Evolutionary conservation across 2,113 vertebrate genomes (phyloP), one percentile per base, ranked within the genome.

Genomic region (Anolis sagrei): DNA sequence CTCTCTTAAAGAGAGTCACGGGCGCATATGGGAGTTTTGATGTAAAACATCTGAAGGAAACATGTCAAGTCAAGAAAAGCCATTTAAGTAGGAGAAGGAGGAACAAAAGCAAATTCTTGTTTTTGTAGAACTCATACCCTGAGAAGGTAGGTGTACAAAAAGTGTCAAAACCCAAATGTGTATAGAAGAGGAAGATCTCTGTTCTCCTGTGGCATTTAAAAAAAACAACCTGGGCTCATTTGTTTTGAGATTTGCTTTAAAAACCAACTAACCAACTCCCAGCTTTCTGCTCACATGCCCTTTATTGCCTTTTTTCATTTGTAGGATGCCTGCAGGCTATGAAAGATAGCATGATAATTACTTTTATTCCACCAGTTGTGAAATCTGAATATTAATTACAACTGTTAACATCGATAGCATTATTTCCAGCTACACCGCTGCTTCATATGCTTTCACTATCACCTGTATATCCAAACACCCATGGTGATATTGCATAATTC

Each of bases 351-450:
- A 32, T 66, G 54, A 62, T 70, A 87, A 73, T 73, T 76, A 72
- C 32, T 70, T 70, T 83, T 64, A 77, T 64, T 73, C 39, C 39
- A 78, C 36, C 73, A 66, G 39, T 21, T 87, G 81, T 68, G 1
- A 73, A 83, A 73, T 44, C 75, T 54, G 48, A 82, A 77, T 81
- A 81, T 86, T 87, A 78, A 87, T 87, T 82, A 87, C 64, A 32
- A 48, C n/a, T 70, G 68, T 48, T 78, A 87, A 79, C 66, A 78
- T 44, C 11, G n/a, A 51, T 36, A 83, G 68, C 25, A 51, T 49
- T 61, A 66, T 14, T 64, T 77, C 21, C 36, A 49, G 29, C 32
- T 73, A 72, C 39, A 16, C n/a, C 73, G 54, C 19, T 11, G 1
- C 39, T 44, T 58, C 51, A n/a, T 79, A 85, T 61, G 39, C 66